These are phyloP conservation scores for Nestor notabilis DNA, from an alignment of 2,113 vertebrate species.

Conservation along the genomic window DNA sequence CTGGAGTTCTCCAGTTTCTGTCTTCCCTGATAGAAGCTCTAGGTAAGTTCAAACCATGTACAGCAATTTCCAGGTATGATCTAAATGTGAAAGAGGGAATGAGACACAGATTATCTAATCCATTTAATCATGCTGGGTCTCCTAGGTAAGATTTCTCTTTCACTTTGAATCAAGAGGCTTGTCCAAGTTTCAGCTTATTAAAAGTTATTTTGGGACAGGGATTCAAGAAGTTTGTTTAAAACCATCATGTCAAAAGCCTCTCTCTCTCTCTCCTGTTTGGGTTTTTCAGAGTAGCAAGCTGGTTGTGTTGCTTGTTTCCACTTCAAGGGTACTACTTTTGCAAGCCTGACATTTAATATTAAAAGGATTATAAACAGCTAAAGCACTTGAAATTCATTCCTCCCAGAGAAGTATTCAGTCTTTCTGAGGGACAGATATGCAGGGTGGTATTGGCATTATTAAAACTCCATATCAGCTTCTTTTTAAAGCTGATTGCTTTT, in stretches of 20 bases:
- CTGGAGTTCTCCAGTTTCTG: slow-evolving; percentile 1
- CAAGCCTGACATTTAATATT: not conserved
- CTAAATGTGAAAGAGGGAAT: not conserved
- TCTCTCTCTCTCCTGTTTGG: not conserved
- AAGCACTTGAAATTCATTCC: not conserved
- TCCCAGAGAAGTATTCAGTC: not conserved
- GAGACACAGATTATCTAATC: not conserved
- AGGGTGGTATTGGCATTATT: not conserved
- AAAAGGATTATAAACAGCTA: not conserved
- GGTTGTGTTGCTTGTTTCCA: not conserved
- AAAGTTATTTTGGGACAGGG: not conserved
- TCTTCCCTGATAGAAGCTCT: not conserved
- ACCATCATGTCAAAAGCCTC: not conserved
- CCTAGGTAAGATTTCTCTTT: slow-evolving; percentile 22
- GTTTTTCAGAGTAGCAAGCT: not conserved
- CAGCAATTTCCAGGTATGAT: slow-evolving; percentile 2
- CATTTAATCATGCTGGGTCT: slow-evolving; percentile 19
- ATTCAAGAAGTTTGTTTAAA: not conserved
- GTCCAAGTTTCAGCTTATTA: not conserved
- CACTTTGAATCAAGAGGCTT: not conserved
- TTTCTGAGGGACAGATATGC: not conserved
- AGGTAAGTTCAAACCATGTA: not conserved
- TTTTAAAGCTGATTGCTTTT: slow-evolving; percentile 42
- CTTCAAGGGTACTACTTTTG: not conserved
- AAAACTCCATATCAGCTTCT: slow-evolving; percentile 24